Evolutionary conservation across 2,888 invertebrate genomes (phyloP), one percentile per base, ranked within the genome.

Genomic region (Pomacea canaliculata): DNA sequence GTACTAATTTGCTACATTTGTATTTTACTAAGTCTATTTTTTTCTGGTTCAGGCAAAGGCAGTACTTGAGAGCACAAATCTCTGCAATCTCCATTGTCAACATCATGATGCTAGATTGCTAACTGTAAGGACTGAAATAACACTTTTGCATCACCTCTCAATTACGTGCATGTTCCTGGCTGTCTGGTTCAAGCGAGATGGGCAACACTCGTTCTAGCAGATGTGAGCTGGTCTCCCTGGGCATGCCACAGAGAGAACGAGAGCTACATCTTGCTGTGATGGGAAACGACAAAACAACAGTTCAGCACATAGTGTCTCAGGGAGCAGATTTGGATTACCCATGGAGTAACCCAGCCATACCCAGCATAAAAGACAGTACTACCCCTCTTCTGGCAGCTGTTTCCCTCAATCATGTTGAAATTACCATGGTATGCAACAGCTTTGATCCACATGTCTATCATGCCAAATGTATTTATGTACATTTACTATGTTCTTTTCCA

Each of bases 381-480:
- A 91, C 91, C 10, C 91, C 91, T 7, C 84, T 91, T n/a, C 85
- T 91, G 76, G 90, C 91, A 80, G 91, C 91, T 27, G 91, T 91
- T 13, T 91, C 91, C 0, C 85, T 91, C 46, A 91, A 91, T 82
- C 91, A 91, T 83, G 87, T 88, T 63, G 89, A 89, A 77, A 89
- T 91, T 67, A 89, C 89, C 60, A 86, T 89, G 87, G 91, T 91
- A 81, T 74, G 81, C 78, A 13, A 37, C 37, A 37, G 37, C 37
- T 37, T 37, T 37, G 37, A 37, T 37, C 16, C 46, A 56, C 23
- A 23, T 23, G 0, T 23, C 23, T 23, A 23, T 23, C 23, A 23
- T 23, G 23, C 23, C 23, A 23, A 23, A 23, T 23, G 23, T 23
- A 23, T 23, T 23, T 23, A 23, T 23, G 23, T 23, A 23, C 23